Conservation (phyloP, 1,140 invertebrate genomes). For the Batillaria attramentaria region DNA sequence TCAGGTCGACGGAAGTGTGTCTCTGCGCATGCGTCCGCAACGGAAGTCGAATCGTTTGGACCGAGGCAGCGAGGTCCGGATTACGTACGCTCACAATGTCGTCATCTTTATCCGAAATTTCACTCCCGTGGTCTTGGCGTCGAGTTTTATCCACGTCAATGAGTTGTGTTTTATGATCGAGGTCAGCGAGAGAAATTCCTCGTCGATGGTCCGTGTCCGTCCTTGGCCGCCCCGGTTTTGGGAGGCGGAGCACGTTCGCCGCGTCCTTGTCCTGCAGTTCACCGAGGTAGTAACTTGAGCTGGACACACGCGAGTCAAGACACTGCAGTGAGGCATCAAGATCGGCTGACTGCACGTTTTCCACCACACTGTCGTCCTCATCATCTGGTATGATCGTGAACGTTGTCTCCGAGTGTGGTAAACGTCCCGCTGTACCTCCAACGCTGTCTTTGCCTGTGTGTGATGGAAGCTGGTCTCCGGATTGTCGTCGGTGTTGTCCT, state of each 20-base stretch:
- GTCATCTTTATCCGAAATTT: background rate
- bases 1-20: background rate
- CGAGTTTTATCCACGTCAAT: background rate
- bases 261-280: too few relatives aligned
- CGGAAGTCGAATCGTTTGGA: background rate
- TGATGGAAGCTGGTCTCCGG: background rate
- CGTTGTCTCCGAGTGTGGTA: constrained; percentile 20
- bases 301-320: too few relatives aligned
- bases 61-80: background rate
- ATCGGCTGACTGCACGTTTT: background rate
- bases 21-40: background rate
- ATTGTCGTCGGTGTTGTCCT: too few relatives aligned
- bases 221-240: too few relatives aligned
- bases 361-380: background rate
- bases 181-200: too few relatives aligned
- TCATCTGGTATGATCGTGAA: constrained; percentile 13
- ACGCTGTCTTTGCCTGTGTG: background rate
- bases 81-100: background rate
- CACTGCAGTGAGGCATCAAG: too few relatives aligned
- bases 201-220: too few relatives aligned
- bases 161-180: too few relatives aligned
- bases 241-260: too few relatives aligned
- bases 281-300: too few relatives aligned
- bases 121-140: background rate
- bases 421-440: background rate